Evolutionary conservation across 2,797 vertebrate species (phyloP), one percentile per base, ranked within the genome.

Genomic region (Phrynocephalus vlangalii): DNA sequence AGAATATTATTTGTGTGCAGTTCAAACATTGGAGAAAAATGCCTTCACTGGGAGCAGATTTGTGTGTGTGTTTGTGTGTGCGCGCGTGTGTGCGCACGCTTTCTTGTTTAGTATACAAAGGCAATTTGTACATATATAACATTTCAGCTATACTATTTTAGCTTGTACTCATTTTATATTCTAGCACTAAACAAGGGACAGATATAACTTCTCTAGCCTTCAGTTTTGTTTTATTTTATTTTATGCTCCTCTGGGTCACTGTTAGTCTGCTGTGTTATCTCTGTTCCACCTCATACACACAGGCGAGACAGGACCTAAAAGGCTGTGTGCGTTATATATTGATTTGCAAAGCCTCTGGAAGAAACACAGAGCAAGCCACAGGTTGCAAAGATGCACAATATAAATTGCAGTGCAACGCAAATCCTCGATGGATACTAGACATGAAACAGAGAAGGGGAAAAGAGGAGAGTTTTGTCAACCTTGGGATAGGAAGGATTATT

Each of bases 181-280:
- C 15, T 16, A 79, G 15, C 11, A 79, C 50, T 79, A 79, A 79
- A 56, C 56, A 60, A 79, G 56, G 28, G 56, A 79, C 28, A 79
- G 56, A 79, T 50, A 30, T 56, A 56, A 28, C 50, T n/a, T 79
- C 2, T 60, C 52, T 30, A 2, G n/a, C 1, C 77, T 8, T 79
- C 77, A 52, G n/a, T 79, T 18, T 79, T 79, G 56, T 24, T 79
- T 50, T 56, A 1, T 16, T 56, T 50, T 73, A 15, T 56, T 56
- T 52, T 11, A 44, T 56, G 52, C 52, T 56, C 52, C 77, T 79
- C 77, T 15, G n/a, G 77, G 50, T 79, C 56, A n/a, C 76, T 79
- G n/a, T 79, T 79, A 79, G 50, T 50, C 26, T n/a, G n/a, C 30
- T 79, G 77, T 28, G 56, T 79, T 79, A 79, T 30, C 77, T 79